These are phyloP conservation scores for Colius striatus DNA, from an alignment of 2,113 vertebrate species.

Conservation along the genomic window DNA sequence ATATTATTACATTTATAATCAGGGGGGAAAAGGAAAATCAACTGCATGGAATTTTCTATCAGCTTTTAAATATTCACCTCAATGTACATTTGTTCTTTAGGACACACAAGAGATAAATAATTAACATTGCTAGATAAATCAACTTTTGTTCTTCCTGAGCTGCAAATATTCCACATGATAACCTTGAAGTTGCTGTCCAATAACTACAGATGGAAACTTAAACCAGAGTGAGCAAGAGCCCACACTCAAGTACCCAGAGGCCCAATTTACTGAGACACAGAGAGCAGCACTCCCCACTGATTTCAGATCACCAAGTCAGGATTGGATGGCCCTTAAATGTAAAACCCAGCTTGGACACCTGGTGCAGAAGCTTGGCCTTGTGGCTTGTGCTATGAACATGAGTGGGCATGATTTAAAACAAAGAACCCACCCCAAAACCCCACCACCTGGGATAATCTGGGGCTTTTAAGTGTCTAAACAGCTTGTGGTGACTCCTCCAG, in stretches of 20 bases:
- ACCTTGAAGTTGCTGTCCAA: not conserved
- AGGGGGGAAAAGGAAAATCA: not conserved
- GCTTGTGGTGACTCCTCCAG: not conserved
- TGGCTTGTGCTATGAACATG: not conserved
- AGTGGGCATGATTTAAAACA: not conserved
- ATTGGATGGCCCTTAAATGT: not conserved
- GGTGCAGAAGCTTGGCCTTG: not conserved
- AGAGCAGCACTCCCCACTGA: not conserved
- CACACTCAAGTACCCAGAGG: not conserved
- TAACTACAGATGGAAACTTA: not conserved
- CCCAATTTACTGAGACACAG: not conserved
- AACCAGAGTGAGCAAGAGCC: not conserved
- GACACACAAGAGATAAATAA: conserved; percentile 37
- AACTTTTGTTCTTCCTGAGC: conserved; percentile 42
- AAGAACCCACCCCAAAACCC: not conserved
- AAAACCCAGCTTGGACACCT: not conserved
- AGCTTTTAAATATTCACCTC: conserved; percentile 53
- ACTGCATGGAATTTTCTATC: conserved; percentile 24
- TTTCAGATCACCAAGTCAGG: not conserved
- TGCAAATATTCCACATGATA: conserved; percentile 21
- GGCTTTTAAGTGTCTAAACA: not conserved
- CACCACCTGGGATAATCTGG: not conserved
- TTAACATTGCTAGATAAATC: not conserved
- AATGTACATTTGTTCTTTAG: conserved; percentile 51
- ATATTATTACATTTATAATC: conserved; percentile 46